Evolutionary conservation across 1,140 invertebrate genomes (phyloP).

Genomic region (Hydropsyche tenuis): DNA sequence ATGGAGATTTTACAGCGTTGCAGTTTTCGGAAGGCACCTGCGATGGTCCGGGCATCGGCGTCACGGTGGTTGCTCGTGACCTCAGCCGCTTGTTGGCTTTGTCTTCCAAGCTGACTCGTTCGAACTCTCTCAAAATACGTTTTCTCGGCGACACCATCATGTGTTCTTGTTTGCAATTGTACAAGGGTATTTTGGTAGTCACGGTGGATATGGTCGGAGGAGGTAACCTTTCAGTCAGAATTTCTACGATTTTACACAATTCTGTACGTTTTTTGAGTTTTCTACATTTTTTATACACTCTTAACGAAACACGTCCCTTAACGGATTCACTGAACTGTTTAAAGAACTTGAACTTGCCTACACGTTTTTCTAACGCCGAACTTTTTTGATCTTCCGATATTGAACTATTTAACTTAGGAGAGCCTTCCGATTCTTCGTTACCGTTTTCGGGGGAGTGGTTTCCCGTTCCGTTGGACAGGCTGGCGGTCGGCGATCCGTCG

Average conservation of each 20-base stretch:
- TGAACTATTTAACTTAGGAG: conserved; percentile 48
- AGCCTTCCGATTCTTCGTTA: conserved; percentile 56
- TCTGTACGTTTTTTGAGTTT: conserved; percentile 55
- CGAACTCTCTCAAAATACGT: conserved; percentile 74
- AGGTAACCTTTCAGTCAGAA: conserved; percentile 59
- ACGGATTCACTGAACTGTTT: conserved; percentile 61
- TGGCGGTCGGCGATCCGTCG: conserved; percentile 44
- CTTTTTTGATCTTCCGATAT: conserved; percentile 48
- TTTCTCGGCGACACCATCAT: conserved; percentile 73
- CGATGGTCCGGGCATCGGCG: conserved; percentile 51
- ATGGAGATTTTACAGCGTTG: conserved; percentile 47
- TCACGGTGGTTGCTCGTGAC: conserved; percentile 52
- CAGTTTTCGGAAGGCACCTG: conserved; percentile 43
- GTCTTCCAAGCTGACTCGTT: conserved; percentile 75
- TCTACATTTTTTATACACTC: conserved; percentile 59
- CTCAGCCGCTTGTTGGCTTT: conserved; percentile 60
- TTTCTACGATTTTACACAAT: conserved; percentile 58
- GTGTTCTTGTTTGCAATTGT: conserved; percentile 58
- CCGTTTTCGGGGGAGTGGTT: conserved; percentile 47
- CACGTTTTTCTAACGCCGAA: conserved; percentile 55
- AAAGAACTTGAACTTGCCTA: conserved; percentile 60
- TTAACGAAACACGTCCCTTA: conserved; percentile 61
- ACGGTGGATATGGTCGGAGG: conserved; percentile 58
- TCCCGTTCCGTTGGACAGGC: conserved; percentile 54
- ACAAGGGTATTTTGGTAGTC: conserved; percentile 54